Evolutionary conservation across 2,888 invertebrate genomes (phyloP), one percentile per base, ranked within the genome.

Genomic region (Nomada hirtipes): DNA sequence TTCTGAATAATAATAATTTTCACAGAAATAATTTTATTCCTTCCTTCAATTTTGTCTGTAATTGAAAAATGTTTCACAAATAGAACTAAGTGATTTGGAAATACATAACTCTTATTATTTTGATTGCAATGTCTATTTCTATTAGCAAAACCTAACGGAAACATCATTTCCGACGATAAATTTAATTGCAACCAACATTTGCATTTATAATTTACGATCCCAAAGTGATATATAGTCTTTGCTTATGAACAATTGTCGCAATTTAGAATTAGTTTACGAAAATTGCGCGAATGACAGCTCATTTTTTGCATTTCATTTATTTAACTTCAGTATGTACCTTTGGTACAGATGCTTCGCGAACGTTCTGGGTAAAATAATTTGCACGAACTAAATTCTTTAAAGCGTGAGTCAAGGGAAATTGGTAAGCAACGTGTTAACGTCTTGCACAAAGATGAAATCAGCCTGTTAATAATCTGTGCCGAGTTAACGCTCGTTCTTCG

Each of bases 101-200:
- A 36, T 29, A 26, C 18, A 42, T 20, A 18, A 68, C 20, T 68
- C 67, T 23, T 20, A 36, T 68, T 42, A 55, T 23, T 68, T 55
- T 67, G 53, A 53, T 67, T n/a, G 15, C 53, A n/a, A n/a, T 29
- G 36, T 15, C 7, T 2, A 11, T 15, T 64, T 42, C 36, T 59
- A 50, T 59, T 61, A 47, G 52, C 60, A 2, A 42, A 23, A 7
- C 23, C 20, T 42, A 61, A 42, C 61, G 61, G 61, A 61, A 50
- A 52, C 60, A 50, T 52, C 68, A 2, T 3, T 44, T 23, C 13
- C 18, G 7, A 29, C 52, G 71, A 71, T 71, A 61, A 61, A 53
- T 71, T 61, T 71, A 53, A 53, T 63, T 67, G 50, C 57, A 44
- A 10, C 7, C 67, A 55, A 20, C 15, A 60, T 70, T 60, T 29